phyloP scores from a whole-genome alignment of 1,140 invertebrate species.

The Chrysoperla carnea region DNA sequence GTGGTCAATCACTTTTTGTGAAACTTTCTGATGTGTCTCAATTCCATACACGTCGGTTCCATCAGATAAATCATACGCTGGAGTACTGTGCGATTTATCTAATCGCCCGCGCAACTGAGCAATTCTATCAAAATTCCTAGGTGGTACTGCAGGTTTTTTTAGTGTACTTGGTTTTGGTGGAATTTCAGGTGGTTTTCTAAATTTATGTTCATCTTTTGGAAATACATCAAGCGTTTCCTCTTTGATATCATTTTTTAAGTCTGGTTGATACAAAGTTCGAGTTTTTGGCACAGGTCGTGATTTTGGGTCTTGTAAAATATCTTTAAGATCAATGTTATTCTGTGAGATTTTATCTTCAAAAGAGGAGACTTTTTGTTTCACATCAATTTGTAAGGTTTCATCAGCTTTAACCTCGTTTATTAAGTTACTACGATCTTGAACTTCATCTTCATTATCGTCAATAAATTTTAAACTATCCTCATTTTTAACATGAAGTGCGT shows the following conservation, averaged over 20 bases:
- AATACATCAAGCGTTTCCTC: conserved; percentile 7
- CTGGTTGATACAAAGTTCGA: conserved; percentile 16
- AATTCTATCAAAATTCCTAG: conserved; percentile 16
- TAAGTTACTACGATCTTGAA: conserved; percentile 10
- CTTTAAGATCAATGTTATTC: conserved; percentile 1
- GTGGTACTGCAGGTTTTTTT: conserved; percentile 17
- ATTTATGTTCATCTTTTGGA: conserved; percentile 5
- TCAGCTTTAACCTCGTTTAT: conserved; percentile 19
- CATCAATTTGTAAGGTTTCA: too few species aligned
- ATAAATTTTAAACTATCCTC: conserved; percentile 19
- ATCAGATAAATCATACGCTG: conserved; percentile 47
- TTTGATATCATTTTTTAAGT: conserved; percentile 1
- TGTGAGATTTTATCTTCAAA: neutral
- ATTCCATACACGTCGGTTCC: conserved; percentile 14
- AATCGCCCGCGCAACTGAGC: conserved; percentile 30
- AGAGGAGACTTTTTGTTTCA: neutral
- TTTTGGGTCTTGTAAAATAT: neutral
- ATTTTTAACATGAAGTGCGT: neutral
- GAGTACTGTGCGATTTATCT: conserved; percentile 60
- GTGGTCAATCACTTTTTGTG: neutral
- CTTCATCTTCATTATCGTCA: conserved; percentile 18
- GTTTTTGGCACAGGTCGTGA: neutral
- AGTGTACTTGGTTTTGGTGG: conserved; percentile 15
- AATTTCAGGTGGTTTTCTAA: conserved; percentile 17
- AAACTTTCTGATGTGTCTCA: conserved; percentile 14